Percentiles rank a stretch among this genome's conserved stretches.
phyloP scores from a whole-genome alignment of 2,888 invertebrate genomes.

The Tachina lurida region DNA sequence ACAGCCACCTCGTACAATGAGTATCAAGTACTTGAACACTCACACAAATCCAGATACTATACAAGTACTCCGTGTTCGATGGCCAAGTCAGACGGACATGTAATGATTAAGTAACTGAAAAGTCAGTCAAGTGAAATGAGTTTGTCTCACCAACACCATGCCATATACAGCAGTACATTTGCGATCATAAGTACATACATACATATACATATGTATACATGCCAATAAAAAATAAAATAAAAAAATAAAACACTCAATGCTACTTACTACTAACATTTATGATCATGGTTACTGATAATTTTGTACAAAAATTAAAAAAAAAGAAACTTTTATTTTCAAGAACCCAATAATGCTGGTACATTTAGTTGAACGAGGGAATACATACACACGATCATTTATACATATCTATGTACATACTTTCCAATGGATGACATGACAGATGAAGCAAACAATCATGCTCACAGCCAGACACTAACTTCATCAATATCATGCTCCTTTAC shows the following conservation, averaged over 20 bases:
- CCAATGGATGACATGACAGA: constrained; percentile 80
- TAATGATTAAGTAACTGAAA: constrained; percentile 66
- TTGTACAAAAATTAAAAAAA: constrained; percentile 9
- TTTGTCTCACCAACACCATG: constrained; percentile 49
- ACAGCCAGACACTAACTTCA: constrained; percentile 76
- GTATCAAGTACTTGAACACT: not conserved
- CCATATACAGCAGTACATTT: constrained; percentile 10
- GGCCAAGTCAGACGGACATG: constrained; percentile 49
- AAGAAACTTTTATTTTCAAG: constrained; percentile 23
- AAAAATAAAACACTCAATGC: constrained; percentile 76
- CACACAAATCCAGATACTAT: constrained; percentile 1
- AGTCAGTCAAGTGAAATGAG: constrained; percentile 61
- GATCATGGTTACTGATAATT: constrained; percentile 80
- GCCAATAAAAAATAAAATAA: constrained; percentile 75
- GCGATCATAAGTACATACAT: not conserved
- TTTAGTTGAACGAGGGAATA: constrained; percentile 35
- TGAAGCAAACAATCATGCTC: constrained; percentile 78
- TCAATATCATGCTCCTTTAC: constrained; percentile 67
- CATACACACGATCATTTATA: constrained; percentile 36
- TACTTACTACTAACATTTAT: constrained; percentile 78
- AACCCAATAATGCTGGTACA: constrained; percentile 22
- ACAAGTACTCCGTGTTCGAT: constrained; percentile 34
- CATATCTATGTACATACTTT: constrained; percentile 50
- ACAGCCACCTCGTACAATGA: constrained; percentile 57
- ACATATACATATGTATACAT: constrained; percentile 67